Percentiles rank a stretch among this genome's conserved stretches.
Evolutionary conservation across 2,888 invertebrate genomes (phyloP).

Genomic region (Drosophila antonietae): DNA sequence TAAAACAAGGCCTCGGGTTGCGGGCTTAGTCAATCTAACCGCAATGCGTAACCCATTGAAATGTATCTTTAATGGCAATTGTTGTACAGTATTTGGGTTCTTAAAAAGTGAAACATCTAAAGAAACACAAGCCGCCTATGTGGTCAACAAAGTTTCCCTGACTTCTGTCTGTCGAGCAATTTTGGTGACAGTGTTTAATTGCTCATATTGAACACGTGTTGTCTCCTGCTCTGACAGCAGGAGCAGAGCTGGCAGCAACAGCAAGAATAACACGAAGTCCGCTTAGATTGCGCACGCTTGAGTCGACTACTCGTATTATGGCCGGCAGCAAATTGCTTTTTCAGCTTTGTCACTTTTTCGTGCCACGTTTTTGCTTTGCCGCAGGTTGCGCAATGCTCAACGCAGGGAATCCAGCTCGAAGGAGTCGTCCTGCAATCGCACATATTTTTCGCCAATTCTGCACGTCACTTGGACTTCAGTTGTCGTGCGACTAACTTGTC

Average conservation of each 20-base stretch:
- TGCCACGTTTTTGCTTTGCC: constrained; percentile 59
- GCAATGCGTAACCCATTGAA: constrained; percentile 52
- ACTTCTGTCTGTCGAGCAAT: constrained; percentile 45
- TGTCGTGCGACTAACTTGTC: constrained; percentile 46
- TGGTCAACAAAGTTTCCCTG: constrained; percentile 14
- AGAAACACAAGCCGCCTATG: constrained; percentile 2
- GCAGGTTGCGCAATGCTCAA: constrained; percentile 46
- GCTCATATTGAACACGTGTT: constrained; percentile 81
- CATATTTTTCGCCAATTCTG: constrained; percentile 68
- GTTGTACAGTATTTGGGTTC: constrained; percentile 61
- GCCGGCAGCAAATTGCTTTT: constrained; percentile 76
- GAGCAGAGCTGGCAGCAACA: not conserved
- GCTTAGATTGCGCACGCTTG: constrained; percentile 49
- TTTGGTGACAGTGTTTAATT: constrained; percentile 78
- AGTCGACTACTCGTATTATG: constrained; percentile 64
- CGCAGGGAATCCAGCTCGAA: constrained; percentile 24
- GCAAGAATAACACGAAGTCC: constrained; percentile 19
- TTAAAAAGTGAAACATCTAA: constrained; percentile 29
- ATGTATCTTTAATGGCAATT: constrained; percentile 76
- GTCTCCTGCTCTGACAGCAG: constrained; percentile 40
- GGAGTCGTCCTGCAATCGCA: constrained; percentile 28
- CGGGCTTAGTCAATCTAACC: constrained; percentile 58
- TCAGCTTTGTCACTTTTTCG: constrained; percentile 77
- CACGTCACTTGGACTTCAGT: constrained; percentile 68
- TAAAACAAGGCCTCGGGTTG: constrained; percentile 47